Evolutionary conservation across 2,113 vertebrate species (phyloP), one percentile per base, ranked within the genome.

Genomic region (Archilochus colubris): DNA sequence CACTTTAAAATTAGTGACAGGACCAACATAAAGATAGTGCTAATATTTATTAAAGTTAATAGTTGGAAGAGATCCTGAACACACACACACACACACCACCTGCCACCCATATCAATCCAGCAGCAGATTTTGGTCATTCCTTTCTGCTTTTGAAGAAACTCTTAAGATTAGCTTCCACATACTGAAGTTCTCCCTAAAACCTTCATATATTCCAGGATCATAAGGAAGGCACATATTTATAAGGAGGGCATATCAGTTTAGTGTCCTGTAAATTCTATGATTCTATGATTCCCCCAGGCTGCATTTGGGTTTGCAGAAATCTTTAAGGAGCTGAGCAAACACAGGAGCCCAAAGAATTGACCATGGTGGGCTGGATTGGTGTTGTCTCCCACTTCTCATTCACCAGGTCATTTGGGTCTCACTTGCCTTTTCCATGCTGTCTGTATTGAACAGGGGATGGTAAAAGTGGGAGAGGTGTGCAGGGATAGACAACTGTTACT

Each of bases 371-470:
- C 22, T 16, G 43, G 27, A 46, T 7, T 31, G 11, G 10, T 88
- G 36, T 4, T 38, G 25, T 55, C 93, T 55, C 25, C 20, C 76
- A 17, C 1, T 81, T 74, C 57, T 24, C 36, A 69, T 78, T 84
- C 44, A 53, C 36, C 30, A 33, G 16, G 18, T 62, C 31, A 4
- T 58, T 91, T 28, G 4, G 17, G 21, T 77, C 54, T 40, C 25
- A 30, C 15, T 22, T 72, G 14, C 23, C 25, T 68, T 69, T 38
- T 53, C 33, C 23, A 12, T 62, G 10, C 64, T 76, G 40, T 57
- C n/a, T 4, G 3, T 40, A 27, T 2, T 3, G 27, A 68, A 9
- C 8, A 36, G 0, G 0, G 6, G 8, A 64, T 40, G 16, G 7
- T 9, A 17, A 81, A 84, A 61, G 55, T 55, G 59, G 48, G 61